These are phyloP conservation scores for Priocnemis perturbator DNA, from an alignment of 2,888 invertebrate species.

Conservation along the genomic window DNA sequence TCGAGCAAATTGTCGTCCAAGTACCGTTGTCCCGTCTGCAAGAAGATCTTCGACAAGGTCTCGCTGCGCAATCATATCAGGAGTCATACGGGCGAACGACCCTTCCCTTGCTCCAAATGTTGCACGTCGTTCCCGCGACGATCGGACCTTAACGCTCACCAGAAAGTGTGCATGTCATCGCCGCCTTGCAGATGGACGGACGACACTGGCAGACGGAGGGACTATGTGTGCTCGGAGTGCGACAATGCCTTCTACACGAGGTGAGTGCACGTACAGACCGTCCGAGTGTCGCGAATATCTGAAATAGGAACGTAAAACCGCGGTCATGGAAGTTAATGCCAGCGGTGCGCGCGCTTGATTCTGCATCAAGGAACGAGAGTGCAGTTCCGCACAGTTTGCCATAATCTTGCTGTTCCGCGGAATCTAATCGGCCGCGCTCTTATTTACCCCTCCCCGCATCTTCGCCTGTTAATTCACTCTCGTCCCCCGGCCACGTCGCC, in stretches of 20 bases:
- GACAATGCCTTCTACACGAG: constrained; percentile 71
- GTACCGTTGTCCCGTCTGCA: constrained; percentile 83
- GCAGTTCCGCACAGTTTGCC: no score
- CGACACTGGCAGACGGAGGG: constrained; percentile 51
- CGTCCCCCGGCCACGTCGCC: no score
- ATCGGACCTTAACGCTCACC: constrained; percentile 81
- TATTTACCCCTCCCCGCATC: no score
- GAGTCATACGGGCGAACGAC: constrained; percentile 85
- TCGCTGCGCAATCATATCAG: constrained; percentile 84
- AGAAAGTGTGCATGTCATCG: constrained; percentile 71
- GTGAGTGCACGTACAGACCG: constrained; percentile 68
- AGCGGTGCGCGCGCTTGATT: no score
- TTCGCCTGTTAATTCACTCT: no score
- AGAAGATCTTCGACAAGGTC: constrained; percentile 80
- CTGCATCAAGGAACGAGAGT: no score
- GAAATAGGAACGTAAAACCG: no score
- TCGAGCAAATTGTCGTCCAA: constrained; percentile 72
- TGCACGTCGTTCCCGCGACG: constrained; percentile 81
- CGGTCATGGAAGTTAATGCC: no score
- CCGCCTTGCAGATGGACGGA: constrained; percentile 18
- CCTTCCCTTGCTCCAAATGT: constrained; percentile 81
- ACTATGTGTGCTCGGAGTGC: constrained; percentile 71
- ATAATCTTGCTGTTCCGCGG: no score
- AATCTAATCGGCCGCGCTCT: no score
- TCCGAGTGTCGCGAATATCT: no score